Base-by-base conservation (phyloP, 2,113 vertebrate genomes). In the Sebastes schlegelii region DNA sequence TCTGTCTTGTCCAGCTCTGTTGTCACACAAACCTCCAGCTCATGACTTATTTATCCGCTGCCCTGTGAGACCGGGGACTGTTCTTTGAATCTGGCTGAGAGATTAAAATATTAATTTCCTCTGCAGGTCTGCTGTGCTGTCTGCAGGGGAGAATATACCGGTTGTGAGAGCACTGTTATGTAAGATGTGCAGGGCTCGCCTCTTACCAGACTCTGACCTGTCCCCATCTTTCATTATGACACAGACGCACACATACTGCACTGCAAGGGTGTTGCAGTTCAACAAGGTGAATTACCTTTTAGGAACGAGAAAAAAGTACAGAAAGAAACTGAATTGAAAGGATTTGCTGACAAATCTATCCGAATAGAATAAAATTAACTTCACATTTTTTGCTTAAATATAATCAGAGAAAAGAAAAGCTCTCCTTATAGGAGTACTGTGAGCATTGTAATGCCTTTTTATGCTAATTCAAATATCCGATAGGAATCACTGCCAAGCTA, bases 71-170 rank as follows among this genome's bases (percentile, higher is more conserved):
- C 77, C 48, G 1, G 58, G 57, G 68, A 48, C 79, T 83, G 82
- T 86, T 79, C 77, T 92, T 68, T 92, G 84, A 90, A 67, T 91
- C 73, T 58, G 74, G 49, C 75, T 34, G 75, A 86, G 66, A 74
- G 84, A 87, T 88, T 95, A 73, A 93, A 94, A 93, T 94, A 94
- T 94, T 91, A 62, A 95, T 94, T 90, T 89, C 84, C 89, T 84
- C 82, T 48, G 88, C 89, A 80, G 82, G 88, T 77, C 79, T 66
- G 76, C 46, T 61, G 63, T 60, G 74, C 82, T 76, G 83, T 83
- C 71, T 88, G 62, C 54, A 67, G 82, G 55, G 51, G 66, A 69
- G 69, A 45, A 55, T 21, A 48, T 54, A 51, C 82, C 82, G 84
- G 78, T 71, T 77, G 80, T 65, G 85, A 74, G 51, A 26, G 52